Base-by-base conservation (phyloP, 2,888 invertebrate genomes). In the Cosmopolites sordidus region DNA sequence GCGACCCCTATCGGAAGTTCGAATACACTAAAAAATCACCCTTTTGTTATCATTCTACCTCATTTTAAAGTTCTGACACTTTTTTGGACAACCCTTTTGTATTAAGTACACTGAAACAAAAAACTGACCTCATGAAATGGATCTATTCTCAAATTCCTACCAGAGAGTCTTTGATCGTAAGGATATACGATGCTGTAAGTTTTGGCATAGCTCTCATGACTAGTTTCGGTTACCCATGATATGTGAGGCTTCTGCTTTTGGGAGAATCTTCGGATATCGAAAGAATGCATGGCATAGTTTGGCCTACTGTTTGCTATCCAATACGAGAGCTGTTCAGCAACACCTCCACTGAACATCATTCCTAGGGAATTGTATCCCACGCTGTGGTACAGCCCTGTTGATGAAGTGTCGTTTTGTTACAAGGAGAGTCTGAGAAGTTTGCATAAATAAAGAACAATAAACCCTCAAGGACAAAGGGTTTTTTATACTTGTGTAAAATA, bases 281-380 rank as follows among this genome's bases (percentile, higher is more conserved):
- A 92, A 15, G 81, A 79, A 68, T 88, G 91, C 89, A 95, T 89
- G 63, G 92, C 88, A 64, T 88, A 78, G 50, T 85, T 82, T 0
- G 94, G 94, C 55, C 90, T 81, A 15, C 92, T 93, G 62, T 84
- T 79, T 1, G 86, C 73, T 48, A 94, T 83, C 94, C 93, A 95
- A 50, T 84, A 80, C 0, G 93, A 92, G 65, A 89, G 79, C 73
- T 93, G 89, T 67, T 90, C 83, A 0, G 86, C 89, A 62, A 89
- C 89, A 0, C 94, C 94, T 6, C 90, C 91, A 9, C 92, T 89
- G 63, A 91, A 82, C 88, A 92, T 92, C 86, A 95, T 90, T 0
- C 94, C 94, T 0, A 90, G 84, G 1, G 92, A 92, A 70, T 94
- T 95, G 73, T 89, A 92, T 0, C 90, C 94, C 67, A 89, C 90